Evolutionary conservation across 2,113 vertebrate genomes (phyloP), one percentile per base, ranked within the genome.

Genomic region (Columbina picui): DNA sequence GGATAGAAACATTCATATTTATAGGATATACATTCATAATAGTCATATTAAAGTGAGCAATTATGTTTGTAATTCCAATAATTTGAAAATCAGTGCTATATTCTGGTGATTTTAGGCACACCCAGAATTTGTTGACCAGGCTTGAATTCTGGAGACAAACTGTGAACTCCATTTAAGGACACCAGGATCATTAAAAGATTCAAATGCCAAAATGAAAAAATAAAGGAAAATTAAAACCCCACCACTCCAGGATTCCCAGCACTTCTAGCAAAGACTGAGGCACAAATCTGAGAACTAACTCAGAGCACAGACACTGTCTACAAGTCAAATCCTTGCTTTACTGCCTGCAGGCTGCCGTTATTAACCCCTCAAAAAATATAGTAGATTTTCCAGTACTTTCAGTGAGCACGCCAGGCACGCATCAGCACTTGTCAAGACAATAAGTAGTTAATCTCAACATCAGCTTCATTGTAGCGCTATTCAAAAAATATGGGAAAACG

Each of bases 361-460:
- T 80, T n/a, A 87, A 21, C 15, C 9, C 14, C 47, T 77, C 29
- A 86, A 69, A 93, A 83, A 69, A 36, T 27, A 30, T 6, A 50
- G 38, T 16, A 49, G 25, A 30, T 69, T 77, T 90, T 32, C 57
- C 70, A 50, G 38, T 45, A 39, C 49, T 57, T 23, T 39, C 4
- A 27, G 20, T 1, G 1, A 65, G 49, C 1, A 1, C 10, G 30
- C 41, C 14, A 50, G 16, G 41, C 2, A 2, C 34, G 25, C 41
- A 53, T 27, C 34, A 39, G 10, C 23, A 20, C 73, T 92, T 65
- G 27, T 64, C 57, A 84, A 82, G 57, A 64, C 0, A 13, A 85
- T 19, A 29, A 91, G 32, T 7, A 60, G 19, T 71, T 81, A 52
- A 64, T 84, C 77, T 94, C 52, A 79, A 52, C 34, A 32, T 78